Percentiles rank a stretch among this genome's conserved stretches.
Conservation (phyloP, 2,113 vertebrate genomes). For the Callipepla californica region DNA sequence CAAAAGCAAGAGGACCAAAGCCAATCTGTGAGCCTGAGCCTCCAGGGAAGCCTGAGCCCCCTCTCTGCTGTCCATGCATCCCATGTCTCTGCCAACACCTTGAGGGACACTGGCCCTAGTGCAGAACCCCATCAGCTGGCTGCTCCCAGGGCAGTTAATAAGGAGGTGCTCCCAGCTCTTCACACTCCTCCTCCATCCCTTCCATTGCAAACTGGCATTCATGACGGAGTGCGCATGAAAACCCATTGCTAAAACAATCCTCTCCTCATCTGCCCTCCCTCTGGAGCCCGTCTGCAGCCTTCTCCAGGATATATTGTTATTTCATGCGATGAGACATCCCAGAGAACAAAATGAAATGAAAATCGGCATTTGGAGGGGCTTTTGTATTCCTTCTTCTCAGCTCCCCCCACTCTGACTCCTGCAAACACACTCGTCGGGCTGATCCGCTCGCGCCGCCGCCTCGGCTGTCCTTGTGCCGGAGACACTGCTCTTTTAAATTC, state of each 20-base stretch:
- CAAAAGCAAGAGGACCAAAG: not conserved
- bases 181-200: not conserved
- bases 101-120: rapidly evolving
- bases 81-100: rapidly evolving
- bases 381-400: slow-evolving; percentile 33
- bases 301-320: not conserved
- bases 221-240: not conserved
- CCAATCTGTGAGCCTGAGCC: not conserved
- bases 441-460: slow-evolving; percentile 48
- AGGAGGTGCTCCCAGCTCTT: no score
- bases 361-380: slow-evolving; percentile 43
- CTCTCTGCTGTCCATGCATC: rapidly evolving
- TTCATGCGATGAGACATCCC: not conserved
- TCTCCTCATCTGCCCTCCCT: not conserved
- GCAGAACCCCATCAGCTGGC: not conserved
- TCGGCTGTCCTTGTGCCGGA: slow-evolving; percentile 23
- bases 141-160: not conserved
- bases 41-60: not conserved
- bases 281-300: not conserved
- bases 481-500: slow-evolving; percentile 59
- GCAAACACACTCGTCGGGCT: slow-evolving; percentile 22
- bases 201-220: not conserved
- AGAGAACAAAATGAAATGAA: not conserved
- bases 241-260: not conserved
- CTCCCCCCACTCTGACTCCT: slow-evolving; percentile 15